phyloP scores from a whole-genome alignment of 2,113 vertebrate genomes.

The Elephantulus edwardii region DNA sequence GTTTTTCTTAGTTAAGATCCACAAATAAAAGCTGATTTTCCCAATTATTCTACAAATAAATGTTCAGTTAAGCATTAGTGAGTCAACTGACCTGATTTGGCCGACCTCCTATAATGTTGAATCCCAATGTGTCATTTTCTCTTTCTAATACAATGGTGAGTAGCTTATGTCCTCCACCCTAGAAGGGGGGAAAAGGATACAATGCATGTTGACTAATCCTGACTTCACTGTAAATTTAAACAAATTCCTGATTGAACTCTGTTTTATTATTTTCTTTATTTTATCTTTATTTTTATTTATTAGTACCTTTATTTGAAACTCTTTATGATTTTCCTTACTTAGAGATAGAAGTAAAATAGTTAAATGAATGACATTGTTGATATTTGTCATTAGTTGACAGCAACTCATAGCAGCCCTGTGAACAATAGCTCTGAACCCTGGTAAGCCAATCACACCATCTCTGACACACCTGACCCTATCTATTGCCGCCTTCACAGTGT shows the following conservation, averaged over 20 bases:
- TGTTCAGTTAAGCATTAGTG: not conserved
- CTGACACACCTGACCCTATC: too few relatives aligned
- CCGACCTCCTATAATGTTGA: slow-evolving; percentile 86
- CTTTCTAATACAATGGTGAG: slow-evolving; percentile 82
- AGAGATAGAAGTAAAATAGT: too few relatives aligned
- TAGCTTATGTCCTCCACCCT: slow-evolving; percentile 80
- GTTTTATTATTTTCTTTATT: not conserved
- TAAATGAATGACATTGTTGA: too few relatives aligned
- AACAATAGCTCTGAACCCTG: too few relatives aligned
- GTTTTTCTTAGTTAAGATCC: slow-evolving; percentile 20
- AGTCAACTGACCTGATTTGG: slow-evolving; percentile 81
- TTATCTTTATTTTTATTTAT: too few relatives aligned
- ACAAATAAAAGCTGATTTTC: not conserved
- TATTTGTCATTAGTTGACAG: too few relatives aligned
- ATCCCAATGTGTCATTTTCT: slow-evolving; percentile 85
- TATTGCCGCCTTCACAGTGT: too few relatives aligned
- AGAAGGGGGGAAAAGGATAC: slow-evolving; percentile 32
- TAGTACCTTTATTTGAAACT: too few relatives aligned
- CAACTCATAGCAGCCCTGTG: too few relatives aligned
- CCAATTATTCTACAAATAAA: slow-evolving; percentile 32
- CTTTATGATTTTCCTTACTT: too few relatives aligned
- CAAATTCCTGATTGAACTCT: not conserved
- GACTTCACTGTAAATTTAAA: not conserved
- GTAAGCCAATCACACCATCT: too few relatives aligned
- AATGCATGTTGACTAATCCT: slow-evolving; percentile 39